Conservation (phyloP, 2,797 vertebrate species). For the Channa striata region DNA sequence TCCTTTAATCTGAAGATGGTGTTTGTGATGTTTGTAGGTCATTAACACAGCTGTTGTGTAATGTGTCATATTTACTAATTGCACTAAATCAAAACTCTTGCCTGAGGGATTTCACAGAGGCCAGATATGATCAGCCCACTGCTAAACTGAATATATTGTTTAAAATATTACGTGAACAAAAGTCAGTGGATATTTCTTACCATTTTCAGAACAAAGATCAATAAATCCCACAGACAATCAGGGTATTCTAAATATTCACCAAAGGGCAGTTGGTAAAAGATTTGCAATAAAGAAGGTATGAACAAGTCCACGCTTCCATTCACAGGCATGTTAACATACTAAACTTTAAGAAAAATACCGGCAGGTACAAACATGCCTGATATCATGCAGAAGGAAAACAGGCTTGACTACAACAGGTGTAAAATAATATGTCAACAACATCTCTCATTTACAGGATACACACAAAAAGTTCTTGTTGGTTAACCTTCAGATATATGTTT, state of each 20-base stretch:
- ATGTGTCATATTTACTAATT: background rate
- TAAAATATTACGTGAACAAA: no score
- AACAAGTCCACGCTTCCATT: background rate
- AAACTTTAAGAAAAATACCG: background rate
- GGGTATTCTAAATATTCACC: background rate
- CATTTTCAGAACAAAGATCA: no score
- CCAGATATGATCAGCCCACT: background rate
- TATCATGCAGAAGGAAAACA: background rate
- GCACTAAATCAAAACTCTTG: background rate
- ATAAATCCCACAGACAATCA: background rate
- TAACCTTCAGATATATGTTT: no score
- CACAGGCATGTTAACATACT: background rate
- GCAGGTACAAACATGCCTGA: background rate
- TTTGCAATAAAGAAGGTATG: background rate
- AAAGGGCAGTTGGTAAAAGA: no score
- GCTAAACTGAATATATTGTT: background rate
- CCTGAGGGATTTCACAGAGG: background rate
- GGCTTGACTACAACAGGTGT: background rate
- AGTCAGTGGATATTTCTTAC: no score
- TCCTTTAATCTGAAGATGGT: no score
- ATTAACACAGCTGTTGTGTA: background rate
- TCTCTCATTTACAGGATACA: no score
- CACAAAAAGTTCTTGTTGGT: no score
- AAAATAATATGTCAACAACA: no score
- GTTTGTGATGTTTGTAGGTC: slow-evolving; percentile 6